Base-by-base conservation (phyloP, 2,888 invertebrate genomes). In the Aromia moschata region DNA sequence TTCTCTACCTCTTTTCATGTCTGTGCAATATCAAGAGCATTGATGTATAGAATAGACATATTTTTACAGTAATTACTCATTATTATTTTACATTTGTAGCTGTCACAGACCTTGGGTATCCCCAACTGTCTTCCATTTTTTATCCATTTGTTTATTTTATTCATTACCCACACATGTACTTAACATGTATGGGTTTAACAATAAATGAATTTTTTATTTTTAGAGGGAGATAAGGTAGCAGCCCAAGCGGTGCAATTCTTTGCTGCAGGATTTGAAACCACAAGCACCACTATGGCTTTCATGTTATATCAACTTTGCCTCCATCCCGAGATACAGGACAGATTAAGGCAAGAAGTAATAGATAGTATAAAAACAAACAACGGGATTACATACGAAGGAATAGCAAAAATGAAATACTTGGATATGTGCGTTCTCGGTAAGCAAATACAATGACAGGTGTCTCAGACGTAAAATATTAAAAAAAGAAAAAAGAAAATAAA, bases 241-340 rank as follows among this genome's bases (percentile, higher is more conserved):
- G 65, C 62, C n/a, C 66, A 63, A 53, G 64, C 66, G 0, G 44
- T 59, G 7, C 64, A 67, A 52, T 86, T 87, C 65, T 86, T 86
- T 73, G 77, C 84, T 5, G 87, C 86, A 0, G 87, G 87, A 0
- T 86, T 84, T 71, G 87, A 87, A 75, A 87, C 87, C 7, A 85
- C 86, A 0, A 84, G 85, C 0, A 83, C 86, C 0, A 84, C 86
- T 0, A 79, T 86, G 47, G 83, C 84, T 11, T 86, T 85, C 69
- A 77, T 84, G 5, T 78, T 86, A 25, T 81, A 86, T 68, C 84
- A 85, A 74, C 72, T 87, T 40, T 84, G 85, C 0, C 78, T 83
- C 0, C 77, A 86, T 60, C 83, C 79, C 3, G 76, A 79, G 0
- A 81, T 86, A 0, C 87, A 87, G 73, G 79, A 82, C 37, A 82